phyloP scores from a whole-genome alignment of 1,140 invertebrate species.

The Brachionus calyciflorus region DNA sequence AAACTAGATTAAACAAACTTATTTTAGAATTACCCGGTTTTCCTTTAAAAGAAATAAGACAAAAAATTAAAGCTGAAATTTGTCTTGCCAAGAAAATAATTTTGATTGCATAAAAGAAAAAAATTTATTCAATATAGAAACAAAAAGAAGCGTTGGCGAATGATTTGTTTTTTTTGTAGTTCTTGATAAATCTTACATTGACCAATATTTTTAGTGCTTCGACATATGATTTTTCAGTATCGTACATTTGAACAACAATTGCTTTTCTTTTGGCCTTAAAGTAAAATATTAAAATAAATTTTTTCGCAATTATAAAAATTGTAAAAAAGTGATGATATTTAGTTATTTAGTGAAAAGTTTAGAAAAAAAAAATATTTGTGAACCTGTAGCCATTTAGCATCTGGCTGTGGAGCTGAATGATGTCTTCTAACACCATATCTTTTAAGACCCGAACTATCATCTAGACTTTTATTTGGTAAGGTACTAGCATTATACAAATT shows the following conservation, averaged over 20 bases:
- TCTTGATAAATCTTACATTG: conserved; percentile 72
- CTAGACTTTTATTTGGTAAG: conserved; percentile 20
- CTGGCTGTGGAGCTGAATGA: conserved; percentile 46
- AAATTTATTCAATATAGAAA: too few species aligned
- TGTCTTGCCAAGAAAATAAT: too few species aligned
- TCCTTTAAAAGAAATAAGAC: too few species aligned
- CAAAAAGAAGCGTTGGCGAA: too few species aligned
- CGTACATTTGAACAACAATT: conserved; percentile 80
- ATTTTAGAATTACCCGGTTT: too few species aligned
- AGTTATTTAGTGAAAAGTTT: neutral
- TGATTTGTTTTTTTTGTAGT: too few species aligned
- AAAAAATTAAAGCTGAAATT: too few species aligned
- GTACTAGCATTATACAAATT: neutral
- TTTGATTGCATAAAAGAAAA: too few species aligned
- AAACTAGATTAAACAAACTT: too few species aligned
- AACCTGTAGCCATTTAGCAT: conserved; percentile 41
- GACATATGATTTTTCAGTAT: conserved; percentile 85
- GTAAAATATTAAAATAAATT: neutral
- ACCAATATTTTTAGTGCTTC: conserved; percentile 82
- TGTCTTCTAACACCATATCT: conserved; percentile 41
- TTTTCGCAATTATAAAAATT: neutral
- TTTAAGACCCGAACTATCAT: conserved; percentile 32
- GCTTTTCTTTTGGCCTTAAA: conserved; percentile 44
- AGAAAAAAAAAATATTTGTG: neutral
- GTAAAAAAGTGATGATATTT: conserved; percentile 1